Evolutionary conservation across 2,113 vertebrate species (phyloP).

Genomic region (Kryptolebias marmoratus): DNA sequence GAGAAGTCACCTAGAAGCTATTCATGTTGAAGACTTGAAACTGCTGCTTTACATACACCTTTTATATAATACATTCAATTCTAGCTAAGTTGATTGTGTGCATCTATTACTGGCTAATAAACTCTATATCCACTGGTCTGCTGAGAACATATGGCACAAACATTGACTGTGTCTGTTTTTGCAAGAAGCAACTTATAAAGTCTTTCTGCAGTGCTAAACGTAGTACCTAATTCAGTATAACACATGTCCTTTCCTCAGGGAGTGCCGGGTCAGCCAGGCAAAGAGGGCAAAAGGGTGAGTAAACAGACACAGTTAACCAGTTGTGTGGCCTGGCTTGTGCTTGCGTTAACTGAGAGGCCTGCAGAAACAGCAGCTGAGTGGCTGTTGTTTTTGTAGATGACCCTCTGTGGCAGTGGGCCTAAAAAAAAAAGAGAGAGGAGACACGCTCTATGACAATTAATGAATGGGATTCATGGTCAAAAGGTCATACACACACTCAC

Average conservation of each 20-base stretch:
- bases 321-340: conserved; percentile 60
- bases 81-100: conserved; percentile 17
- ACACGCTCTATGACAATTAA: conserved; percentile 66
- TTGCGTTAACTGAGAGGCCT: conserved; percentile 52
- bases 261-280: conserved; percentile 86
- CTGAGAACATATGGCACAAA: conserved; percentile 54
- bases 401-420: conserved; percentile 46
- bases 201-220: conserved; percentile 1
- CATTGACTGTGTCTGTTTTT: conserved; percentile 50
- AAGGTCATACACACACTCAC: conserved; percentile 50
- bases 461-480: conserved; percentile 45
- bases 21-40: conserved; percentile 20
- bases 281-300: conserved; percentile 98
- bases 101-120: conserved; percentile 37
- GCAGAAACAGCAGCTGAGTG: conserved; percentile 75
- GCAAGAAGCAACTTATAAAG: conserved; percentile 17
- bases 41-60: conserved; percentile 13
- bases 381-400: conserved; percentile 54
- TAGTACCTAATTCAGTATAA: conserved; percentile 28
- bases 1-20: conserved; percentile 42
- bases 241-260: conserved; percentile 77
- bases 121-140: conserved; percentile 32
- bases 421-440: conserved; percentile 18
- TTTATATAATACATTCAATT: conserved; percentile 33
- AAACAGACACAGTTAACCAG: conserved; percentile 72